phyloP scores from a whole-genome alignment of 2,888 invertebrate species.

The Podotricha telesiphe region DNA sequence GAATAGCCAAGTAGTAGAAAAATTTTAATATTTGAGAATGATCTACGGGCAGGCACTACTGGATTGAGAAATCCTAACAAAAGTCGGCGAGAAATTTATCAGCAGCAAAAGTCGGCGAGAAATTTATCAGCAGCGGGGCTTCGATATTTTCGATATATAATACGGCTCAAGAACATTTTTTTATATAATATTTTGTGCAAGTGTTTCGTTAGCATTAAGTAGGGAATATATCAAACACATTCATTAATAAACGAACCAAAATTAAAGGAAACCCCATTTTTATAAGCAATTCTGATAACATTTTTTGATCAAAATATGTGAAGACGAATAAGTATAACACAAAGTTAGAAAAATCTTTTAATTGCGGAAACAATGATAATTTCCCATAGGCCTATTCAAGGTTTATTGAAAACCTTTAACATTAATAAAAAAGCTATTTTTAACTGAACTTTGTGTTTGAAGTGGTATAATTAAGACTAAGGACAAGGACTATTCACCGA shows the following conservation, averaged over 20 bases:
- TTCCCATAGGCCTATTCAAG: background rate
- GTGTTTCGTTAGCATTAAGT: too few species aligned
- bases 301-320: too few species aligned
- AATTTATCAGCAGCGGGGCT: background rate
- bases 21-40: background rate
- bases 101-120: background rate
- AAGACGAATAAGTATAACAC: background rate
- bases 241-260: too few species aligned
- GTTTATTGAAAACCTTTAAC: constrained; percentile 6
- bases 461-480: constrained; percentile 8
- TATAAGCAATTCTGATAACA: too few species aligned
- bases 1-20: background rate
- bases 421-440: background rate
- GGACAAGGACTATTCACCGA: background rate
- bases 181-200: too few species aligned
- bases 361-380: constrained; percentile 17
- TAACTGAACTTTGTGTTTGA: background rate
- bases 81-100: background rate
- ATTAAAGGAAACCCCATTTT: background rate
- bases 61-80: background rate
- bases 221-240: too few species aligned
- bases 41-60: background rate
- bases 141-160: too few species aligned
- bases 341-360: background rate
- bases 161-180: too few species aligned